Conservation (phyloP, 2,113 vertebrate genomes). For the Zapornia atra region DNA sequence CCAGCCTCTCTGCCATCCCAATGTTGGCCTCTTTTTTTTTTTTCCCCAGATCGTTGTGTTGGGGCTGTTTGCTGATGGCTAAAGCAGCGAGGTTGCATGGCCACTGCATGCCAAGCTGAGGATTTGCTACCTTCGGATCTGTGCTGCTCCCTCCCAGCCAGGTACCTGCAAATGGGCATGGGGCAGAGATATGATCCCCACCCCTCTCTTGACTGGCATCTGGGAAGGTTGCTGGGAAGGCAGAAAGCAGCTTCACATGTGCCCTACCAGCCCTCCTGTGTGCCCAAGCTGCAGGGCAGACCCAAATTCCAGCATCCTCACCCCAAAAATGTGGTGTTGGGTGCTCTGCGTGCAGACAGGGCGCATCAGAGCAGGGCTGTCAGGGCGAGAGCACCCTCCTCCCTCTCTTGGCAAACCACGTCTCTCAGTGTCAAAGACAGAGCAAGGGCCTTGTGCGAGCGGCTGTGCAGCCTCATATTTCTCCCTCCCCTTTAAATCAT, state of each 20-base stretch:
- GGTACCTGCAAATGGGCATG: not conserved
- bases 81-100: rapidly evolving
- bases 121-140: not conserved
- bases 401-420: not conserved
- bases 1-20: not conserved
- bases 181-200: rapidly evolving
- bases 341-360: not conserved
- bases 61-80: not conserved
- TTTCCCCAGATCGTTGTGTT: not conserved
- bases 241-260: not conserved
- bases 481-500: constrained; percentile 70
- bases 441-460: not conserved
- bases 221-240: not conserved
- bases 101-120: not conserved
- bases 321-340: rapidly evolving
- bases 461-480: constrained; percentile 34
- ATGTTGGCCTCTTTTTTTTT: not conserved
- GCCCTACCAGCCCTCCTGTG: not conserved
- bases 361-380: not conserved
- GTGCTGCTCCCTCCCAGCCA: rapidly evolving
- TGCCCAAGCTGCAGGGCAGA: not conserved
- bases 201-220: not conserved
- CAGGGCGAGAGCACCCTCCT: not conserved
- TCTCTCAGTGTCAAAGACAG: not conserved
- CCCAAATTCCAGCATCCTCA: not conserved